Evolutionary conservation across 2,797 vertebrate genomes (phyloP), one percentile per base, ranked within the genome.

Genomic region (Enteromius viviparus): DNA sequence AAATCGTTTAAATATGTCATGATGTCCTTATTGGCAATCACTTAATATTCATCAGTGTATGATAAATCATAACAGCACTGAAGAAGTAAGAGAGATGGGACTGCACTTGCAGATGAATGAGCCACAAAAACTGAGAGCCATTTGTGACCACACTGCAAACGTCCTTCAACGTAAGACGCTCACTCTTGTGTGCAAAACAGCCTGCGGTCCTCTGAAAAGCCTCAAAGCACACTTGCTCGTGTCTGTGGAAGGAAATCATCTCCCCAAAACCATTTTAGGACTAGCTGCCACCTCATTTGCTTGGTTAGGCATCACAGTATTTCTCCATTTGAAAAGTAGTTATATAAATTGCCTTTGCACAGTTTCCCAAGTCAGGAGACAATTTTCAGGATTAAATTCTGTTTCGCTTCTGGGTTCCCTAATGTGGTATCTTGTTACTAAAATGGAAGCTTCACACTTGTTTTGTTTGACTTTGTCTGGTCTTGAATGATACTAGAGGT

Each of bases 31-130:
- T 78, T 83, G 60, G 12, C 37, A 76, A 51, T 76, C 34, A 14
- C n/a, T 78, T 77, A 58, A 71, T 68, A 78, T 75, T 69, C 37
- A 29, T 55, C 37, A 32, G 62, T 19, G 40, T 71, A 51, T 83
- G 62, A 64, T 64, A 65, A 82, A 68, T 71, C 82, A 45, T 84
- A 70, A 76, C 60, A 84, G 62, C 34, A 19, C 79, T 21, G 15
- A 45, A 12, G 58, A 78, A 70, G 60, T 70, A 78, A 76, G 76
- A 80, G 87, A 80, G 72, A 78, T 75, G 76, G 70, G 58, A 82
- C 76, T 80, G 53, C 81, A 60, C 42, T 40, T 34, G 14, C 55
- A 45, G 40, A 47, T 82, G 70, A 78, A 81, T 29, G 62, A 78
- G 11, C 70, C 47, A 51, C 17, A 21, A 47, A 47, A 72, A 51